Percentiles rank a stretch among this genome's conserved stretches.
These are phyloP conservation scores for Zelleria hepariella DNA, from an alignment of 2,888 invertebrate genomes.

Conservation along the genomic window DNA sequence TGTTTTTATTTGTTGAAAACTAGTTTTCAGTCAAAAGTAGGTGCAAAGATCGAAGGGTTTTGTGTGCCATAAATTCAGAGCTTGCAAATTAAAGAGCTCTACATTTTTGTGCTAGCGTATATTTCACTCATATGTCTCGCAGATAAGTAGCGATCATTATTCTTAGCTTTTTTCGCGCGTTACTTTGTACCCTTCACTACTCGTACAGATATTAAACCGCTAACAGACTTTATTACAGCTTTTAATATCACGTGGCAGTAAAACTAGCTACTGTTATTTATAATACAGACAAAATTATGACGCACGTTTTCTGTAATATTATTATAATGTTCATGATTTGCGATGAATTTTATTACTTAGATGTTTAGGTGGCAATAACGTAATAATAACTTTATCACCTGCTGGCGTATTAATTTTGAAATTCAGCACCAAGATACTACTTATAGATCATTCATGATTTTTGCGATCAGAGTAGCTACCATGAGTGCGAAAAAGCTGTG, in stretches of 20 bases:
- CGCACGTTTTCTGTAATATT: conserved; percentile 29
- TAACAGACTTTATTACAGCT: conserved; percentile 42
- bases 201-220: conserved; percentile 25
- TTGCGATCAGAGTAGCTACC: too few species aligned
- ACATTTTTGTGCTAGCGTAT: too few species aligned
- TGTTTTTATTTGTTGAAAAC: too few species aligned
- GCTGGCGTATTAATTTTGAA: background rate
- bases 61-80: too few species aligned
- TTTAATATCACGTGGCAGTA: conserved; percentile 28
- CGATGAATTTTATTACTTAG: conserved; percentile 1
- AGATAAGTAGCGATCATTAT: too few species aligned
- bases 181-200: background rate
- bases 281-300: conserved; percentile 33
- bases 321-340: background rate
- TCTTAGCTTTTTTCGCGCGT: background rate
- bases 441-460: too few species aligned
- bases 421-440: background rate
- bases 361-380: background rate
- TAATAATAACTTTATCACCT: background rate
- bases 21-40: too few species aligned
- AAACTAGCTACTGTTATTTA: conserved; percentile 24
- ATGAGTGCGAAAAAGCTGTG: too few species aligned
- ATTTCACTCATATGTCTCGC: too few species aligned
- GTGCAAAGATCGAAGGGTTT: too few species aligned
- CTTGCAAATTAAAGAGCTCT: too few species aligned